phyloP scores from a whole-genome alignment of 2,797 vertebrate species.

The Dermochelys coriacea region DNA sequence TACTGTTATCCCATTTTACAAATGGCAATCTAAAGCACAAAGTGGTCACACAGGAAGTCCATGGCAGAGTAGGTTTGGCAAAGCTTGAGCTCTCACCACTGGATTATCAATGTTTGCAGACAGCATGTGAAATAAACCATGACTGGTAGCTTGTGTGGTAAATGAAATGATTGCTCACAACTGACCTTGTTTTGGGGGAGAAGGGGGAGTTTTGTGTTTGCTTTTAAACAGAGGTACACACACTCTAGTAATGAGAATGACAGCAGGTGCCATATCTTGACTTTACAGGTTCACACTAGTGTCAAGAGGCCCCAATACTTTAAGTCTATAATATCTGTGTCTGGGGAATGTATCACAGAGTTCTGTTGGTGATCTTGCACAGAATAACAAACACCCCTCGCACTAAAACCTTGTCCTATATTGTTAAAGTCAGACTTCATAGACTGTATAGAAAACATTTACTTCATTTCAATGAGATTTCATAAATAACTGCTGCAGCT shows the following conservation, averaged over 20 bases:
- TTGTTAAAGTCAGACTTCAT: neutral
- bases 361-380: neutral
- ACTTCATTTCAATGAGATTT: neutral
- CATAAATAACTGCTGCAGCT: neutral
- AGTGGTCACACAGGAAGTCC: neutral
- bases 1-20: neutral
- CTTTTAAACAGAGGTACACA: neutral
- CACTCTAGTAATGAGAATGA: conserved; percentile 9
- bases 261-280: conserved; percentile 13
- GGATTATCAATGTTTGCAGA: neutral
- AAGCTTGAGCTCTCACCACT: neutral
- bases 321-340: conserved; percentile 45
- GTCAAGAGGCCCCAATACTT: neutral
- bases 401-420: neutral
- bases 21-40: neutral
- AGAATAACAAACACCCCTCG: neutral
- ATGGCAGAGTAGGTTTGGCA: neutral
- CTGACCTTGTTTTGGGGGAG: conserved; percentile 22
- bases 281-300: neutral
- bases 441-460: neutral
- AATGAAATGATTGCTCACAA: neutral
- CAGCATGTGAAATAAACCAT: conserved; percentile 25
- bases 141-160: neutral
- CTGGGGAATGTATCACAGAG: neutral
- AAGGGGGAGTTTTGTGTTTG: neutral